These are phyloP conservation scores for Ia io DNA, from an alignment of 2,113 vertebrate genomes.

Conservation along the genomic window DNA sequence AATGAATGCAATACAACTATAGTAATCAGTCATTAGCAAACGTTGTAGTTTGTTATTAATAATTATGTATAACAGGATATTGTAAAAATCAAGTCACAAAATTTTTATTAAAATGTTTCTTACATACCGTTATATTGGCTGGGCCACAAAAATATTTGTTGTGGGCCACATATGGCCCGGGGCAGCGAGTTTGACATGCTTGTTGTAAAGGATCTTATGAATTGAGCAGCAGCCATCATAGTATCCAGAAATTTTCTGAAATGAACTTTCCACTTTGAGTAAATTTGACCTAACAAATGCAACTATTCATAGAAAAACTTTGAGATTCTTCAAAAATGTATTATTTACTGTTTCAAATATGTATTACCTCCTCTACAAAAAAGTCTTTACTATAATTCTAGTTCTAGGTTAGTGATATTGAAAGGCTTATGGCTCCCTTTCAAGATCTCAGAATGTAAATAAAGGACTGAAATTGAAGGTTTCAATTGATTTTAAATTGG, in stretches of 20 bases:
- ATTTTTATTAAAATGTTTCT: too few species aligned
- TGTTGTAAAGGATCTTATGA: too few species aligned
- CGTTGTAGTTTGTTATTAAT: too few species aligned
- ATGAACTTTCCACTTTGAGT: slow-evolving; percentile 32
- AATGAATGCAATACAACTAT: too few species aligned
- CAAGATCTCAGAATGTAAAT: slow-evolving; percentile 25
- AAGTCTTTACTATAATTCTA: slow-evolving; percentile 43
- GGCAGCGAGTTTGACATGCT: too few species aligned
- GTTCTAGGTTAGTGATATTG: background rate
- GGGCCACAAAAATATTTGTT: too few species aligned
- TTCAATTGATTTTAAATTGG: background rate
- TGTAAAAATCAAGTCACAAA: too few species aligned
- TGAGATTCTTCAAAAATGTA: slow-evolving; percentile 41
- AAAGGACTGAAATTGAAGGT: background rate
- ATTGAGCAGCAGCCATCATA: too few species aligned
- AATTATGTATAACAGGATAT: too few species aligned
- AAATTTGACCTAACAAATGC: slow-evolving; percentile 46
- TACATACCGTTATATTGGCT: too few species aligned
- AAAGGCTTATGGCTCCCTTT: background rate
- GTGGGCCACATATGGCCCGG: too few species aligned
- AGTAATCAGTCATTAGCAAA: too few species aligned
- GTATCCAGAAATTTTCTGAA: slow-evolving; percentile 44
- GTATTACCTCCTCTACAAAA: background rate
- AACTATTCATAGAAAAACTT: slow-evolving; percentile 30
- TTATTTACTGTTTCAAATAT: slow-evolving; percentile 42